Percentiles rank a stretch among this genome's conserved stretches.
phyloP scores from a whole-genome alignment of 1,140 invertebrate genomes.

The Bacillus rossius region DNA sequence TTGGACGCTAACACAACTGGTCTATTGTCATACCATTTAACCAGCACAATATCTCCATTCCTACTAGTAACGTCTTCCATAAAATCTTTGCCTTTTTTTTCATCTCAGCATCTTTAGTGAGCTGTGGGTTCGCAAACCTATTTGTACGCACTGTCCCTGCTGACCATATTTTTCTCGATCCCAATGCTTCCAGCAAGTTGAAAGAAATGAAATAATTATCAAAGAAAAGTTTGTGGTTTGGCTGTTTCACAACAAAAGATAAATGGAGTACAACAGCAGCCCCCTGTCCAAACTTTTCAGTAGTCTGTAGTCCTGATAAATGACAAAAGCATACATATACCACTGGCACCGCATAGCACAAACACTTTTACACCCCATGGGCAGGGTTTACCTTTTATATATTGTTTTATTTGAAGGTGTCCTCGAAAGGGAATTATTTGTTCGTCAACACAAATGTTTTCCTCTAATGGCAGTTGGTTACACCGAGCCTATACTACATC shows the following conservation, averaged over 20 bases:
- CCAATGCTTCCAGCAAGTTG: slow-evolving; percentile 8
- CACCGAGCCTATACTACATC: background rate
- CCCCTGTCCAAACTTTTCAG: background rate
- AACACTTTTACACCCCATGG: slow-evolving; percentile 16
- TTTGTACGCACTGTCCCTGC: slow-evolving; percentile 1
- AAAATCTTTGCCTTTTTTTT: slow-evolving; percentile 3
- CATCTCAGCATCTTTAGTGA: background rate
- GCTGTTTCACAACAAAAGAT: background rate
- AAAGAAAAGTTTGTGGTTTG: slow-evolving; percentile 16
- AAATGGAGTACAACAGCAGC: background rate
- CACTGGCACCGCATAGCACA: slow-evolving; percentile 13
- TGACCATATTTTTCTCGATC: background rate
- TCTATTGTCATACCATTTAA: background rate
- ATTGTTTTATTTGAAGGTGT: background rate
- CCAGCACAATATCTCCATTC: background rate
- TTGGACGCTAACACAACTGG: slow-evolving; percentile 1
- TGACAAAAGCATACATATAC: slow-evolving; percentile 10
- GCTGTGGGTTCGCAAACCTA: background rate
- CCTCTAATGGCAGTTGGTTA: background rate
- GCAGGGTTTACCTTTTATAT: slow-evolving; percentile 2
- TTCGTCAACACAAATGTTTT: slow-evolving; percentile 11
- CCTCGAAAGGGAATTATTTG: slow-evolving; percentile 15
- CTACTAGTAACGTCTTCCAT: background rate
- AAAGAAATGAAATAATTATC: slow-evolving; percentile 18
- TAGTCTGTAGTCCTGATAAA: slow-evolving; percentile 7